Base-by-base conservation (phyloP, 2,113 vertebrate genomes). In the Pogonocichla stellata region DNA sequence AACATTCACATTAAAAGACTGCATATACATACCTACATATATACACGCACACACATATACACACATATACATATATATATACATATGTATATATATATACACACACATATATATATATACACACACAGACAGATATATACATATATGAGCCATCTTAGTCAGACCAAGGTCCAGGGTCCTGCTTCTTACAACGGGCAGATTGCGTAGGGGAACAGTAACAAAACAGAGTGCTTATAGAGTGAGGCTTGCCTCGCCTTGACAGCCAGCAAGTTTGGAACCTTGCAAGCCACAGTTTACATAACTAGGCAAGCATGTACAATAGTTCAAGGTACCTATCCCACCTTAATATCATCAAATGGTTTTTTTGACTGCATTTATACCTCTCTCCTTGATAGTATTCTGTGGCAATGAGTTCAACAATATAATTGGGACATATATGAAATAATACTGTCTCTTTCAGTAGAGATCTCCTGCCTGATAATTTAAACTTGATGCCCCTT, bases 401-500 rank as follows among this genome's bases (percentile, higher is more conserved):
- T 34, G 23, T 42, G 29, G 83, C 71, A 90, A 62, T 57, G 56
- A 67, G 47, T 62, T 89, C 51, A 48, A 62, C 72, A 78, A 40
- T 34, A 84, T 86, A 96, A 96, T 62, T 95, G 89, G 64, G 60
- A 81, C 3, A 8, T 34, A 66, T 42, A 78, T 80, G 73, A 94
- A 89, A 89, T 38, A 87, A 80, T n/a, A 64, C 65, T 84, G 43
- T 42, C 38, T 47, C 64, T 91, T 77, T 88, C 73, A 84, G 84
- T 26, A 67, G 69, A 58, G 60, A 81, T 87, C 93, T 87, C 93
- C 93, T 94, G 78, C 78, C 93, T 94, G 84, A 94, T 84, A 87
- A 92, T 89, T 95, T 93, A 94, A 94, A 91, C 73, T 87, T 60
- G 81, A 94, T 87, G 96, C 40, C 84, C 92, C 90, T 95, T 85